Evolutionary conservation across 2,797 vertebrate species (phyloP).

Genomic region (Scleropages formosus): DNA sequence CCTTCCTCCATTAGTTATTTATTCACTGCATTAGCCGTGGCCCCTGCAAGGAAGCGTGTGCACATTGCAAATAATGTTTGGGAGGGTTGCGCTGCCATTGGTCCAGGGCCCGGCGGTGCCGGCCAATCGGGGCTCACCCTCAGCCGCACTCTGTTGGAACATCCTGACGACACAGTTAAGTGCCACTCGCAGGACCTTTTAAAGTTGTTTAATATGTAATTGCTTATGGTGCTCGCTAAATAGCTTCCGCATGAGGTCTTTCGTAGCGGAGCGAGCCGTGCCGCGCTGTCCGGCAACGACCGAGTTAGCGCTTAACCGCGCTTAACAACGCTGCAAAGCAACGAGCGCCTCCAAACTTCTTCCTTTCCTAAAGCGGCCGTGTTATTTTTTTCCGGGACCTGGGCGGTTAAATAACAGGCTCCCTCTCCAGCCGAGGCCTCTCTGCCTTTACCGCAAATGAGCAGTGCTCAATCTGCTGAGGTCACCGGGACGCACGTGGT

Average conservation of each 20-base stretch:
- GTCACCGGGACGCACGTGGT: conserved; percentile 28
- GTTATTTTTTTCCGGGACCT: neutral
- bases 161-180: conserved; percentile 43
- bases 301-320: conserved; percentile 16
- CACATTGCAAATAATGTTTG: conserved; percentile 42
- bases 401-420: neutral
- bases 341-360: neutral
- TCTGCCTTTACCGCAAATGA: conserved; percentile 33
- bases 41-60: conserved; percentile 30
- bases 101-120: conserved; percentile 24
- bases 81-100: conserved; percentile 38
- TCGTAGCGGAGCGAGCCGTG: conserved; percentile 33
- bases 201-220: conserved; percentile 52
- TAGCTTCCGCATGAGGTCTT: conserved; percentile 47
- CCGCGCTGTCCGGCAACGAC: conserved; percentile 19
- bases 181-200: conserved; percentile 33
- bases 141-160: conserved; percentile 34
- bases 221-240: conserved; percentile 43
- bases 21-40: conserved; percentile 48
- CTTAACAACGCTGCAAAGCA: conserved; percentile 18
- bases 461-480: conserved; percentile 20
- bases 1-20: conserved; percentile 50
- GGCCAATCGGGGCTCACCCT: conserved; percentile 40
- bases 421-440: neutral
- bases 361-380: neutral